Base-by-base conservation (phyloP, 2,888 invertebrate species). In the Steromphala cineraria region DNA sequence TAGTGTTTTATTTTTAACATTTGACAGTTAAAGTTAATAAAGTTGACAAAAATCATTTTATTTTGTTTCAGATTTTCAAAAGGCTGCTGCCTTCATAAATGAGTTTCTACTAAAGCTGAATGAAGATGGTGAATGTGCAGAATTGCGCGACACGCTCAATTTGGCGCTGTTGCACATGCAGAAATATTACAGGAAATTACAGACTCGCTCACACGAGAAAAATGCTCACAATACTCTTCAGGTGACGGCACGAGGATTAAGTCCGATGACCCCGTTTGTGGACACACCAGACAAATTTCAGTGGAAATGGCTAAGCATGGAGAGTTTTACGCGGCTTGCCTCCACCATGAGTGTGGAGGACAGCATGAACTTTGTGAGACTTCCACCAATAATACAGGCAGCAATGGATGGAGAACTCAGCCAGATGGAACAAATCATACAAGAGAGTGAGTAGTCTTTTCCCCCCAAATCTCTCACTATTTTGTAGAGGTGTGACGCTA, bases 221-320 rank as follows among this genome's bases (percentile, higher is more conserved):
- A 88, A 86, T 84, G 81, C 86, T 31, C 87, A 87, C 24, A 78
- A 84, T 46, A 87, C 88, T 0, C 83, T 92, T 24, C 86, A 90
- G 31, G 84, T 91, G 40, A 91, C 92, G 17, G 89, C 92, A 36
- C 86, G 93, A 40, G 92, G 93, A 3, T 85, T 93, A 40, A 93
- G 93, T 85, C 93, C 93, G 17, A 91, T 93, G 92, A 93, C 93
- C 3, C 93, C 93, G 13, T 93, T 93, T 89, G 90, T 90, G 36
- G 93, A 93, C 81, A 89, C 92, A 10, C 92, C 92, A 13, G 92
- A 92, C 81, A 92, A 92, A 78, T 92, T 92, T 84, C 91, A 90
- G 79, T 92, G 91, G 90, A 87, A 88, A 85, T 92, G 92, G 92
- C 86, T 92, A 67, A 90, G 90, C 83, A 83, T 92, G 82, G 92